phyloP scores from a whole-genome alignment of 2,888 invertebrate genomes.

The Arrhopalites spinosus region DNA sequence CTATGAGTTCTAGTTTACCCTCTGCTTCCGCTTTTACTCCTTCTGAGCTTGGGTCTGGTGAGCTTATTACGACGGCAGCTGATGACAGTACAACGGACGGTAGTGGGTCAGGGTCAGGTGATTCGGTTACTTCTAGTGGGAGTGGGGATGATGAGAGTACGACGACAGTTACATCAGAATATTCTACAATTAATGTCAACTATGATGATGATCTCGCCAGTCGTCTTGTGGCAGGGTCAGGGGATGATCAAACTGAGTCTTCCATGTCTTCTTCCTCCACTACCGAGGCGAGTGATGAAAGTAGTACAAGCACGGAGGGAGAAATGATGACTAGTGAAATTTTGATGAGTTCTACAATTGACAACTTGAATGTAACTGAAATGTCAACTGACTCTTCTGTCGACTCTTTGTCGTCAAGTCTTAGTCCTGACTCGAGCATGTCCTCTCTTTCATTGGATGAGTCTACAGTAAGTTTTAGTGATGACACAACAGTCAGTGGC shows the following conservation, averaged over 20 bases:
- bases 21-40: neutral
- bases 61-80: neutral
- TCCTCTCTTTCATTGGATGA: too few relatives aligned
- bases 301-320: conserved; percentile 26
- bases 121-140: neutral
- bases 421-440: too few relatives aligned
- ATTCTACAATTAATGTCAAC: too few relatives aligned
- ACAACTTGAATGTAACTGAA: neutral
- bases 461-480: neutral
- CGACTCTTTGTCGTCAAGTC: neutral
- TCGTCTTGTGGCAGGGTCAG: neutral
- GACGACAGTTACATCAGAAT: too few relatives aligned
- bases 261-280: neutral
- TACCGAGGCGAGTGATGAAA: neutral
- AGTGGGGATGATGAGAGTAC: neutral
- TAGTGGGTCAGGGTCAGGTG: neutral
- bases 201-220: too few relatives aligned
- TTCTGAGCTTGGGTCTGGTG: neutral
- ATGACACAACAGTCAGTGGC: conserved; percentile 47
- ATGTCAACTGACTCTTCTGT: neutral
- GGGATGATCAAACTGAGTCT: neutral
- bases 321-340: too few relatives aligned
- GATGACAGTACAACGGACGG: neutral
- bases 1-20: neutral
- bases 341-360: too few relatives aligned